Conservation (phyloP, 2,888 invertebrate species). For the Tipula lateralis region DNA sequence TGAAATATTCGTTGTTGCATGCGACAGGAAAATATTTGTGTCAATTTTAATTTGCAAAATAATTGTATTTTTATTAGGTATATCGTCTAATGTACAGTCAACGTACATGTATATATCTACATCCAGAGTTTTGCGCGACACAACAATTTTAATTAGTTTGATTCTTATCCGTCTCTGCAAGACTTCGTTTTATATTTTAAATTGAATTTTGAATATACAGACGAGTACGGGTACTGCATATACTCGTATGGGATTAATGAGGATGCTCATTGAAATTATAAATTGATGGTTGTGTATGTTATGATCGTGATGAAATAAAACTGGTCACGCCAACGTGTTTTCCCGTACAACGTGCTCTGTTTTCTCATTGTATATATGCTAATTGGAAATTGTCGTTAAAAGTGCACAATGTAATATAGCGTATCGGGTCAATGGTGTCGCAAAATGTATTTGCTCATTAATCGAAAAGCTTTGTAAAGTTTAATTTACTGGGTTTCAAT, state of each 20-base stretch:
- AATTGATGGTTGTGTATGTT: no score
- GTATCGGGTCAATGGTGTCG: background rate
- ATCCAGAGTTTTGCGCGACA: background rate
- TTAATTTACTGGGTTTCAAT: background rate
- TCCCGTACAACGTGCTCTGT: background rate
- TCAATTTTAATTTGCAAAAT: background rate
- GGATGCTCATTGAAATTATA: conserved; percentile 1
- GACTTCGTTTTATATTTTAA: background rate
- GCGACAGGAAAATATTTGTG: background rate
- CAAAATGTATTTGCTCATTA: background rate
- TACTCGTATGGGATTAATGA: background rate
- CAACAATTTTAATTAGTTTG: background rate
- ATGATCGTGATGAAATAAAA: background rate
- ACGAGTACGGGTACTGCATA: background rate
- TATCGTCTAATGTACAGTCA: no score
- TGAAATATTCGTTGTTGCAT: background rate
- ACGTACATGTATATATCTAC: background rate
- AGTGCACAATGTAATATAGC: no score
- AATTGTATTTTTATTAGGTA: background rate
- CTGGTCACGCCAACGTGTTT: background rate
- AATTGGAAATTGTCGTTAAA: background rate
- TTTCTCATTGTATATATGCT: background rate
- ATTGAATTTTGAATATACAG: background rate
- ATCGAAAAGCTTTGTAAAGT: background rate
- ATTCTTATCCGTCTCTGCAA: background rate